Conservation (phyloP, 2,888 invertebrate species). For the Heterodera filipjevi region DNA sequence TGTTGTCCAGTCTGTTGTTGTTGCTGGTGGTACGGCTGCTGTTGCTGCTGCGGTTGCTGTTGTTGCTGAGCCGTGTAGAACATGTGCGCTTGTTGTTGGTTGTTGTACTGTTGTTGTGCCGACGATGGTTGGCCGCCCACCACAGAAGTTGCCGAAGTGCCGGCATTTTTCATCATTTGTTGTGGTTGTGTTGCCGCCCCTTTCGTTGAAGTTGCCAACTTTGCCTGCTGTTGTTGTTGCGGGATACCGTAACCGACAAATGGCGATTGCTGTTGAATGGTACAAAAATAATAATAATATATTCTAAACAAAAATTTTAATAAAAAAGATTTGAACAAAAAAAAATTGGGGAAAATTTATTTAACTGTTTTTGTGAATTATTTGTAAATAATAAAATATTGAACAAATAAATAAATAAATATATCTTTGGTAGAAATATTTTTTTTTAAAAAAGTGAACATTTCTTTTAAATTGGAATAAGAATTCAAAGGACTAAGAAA, state of each 20-base stretch:
- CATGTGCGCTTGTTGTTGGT: background rate
- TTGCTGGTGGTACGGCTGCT: background rate
- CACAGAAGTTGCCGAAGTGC: background rate
- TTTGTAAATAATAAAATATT: too few species aligned
- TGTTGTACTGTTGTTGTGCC: background rate
- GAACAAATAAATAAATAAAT: too few species aligned
- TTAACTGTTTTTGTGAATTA: too few species aligned
- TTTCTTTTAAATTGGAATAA: too few species aligned
- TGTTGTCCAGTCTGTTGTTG: background rate
- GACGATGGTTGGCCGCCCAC: background rate
- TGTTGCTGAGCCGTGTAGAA: background rate
- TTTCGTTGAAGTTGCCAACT: background rate
- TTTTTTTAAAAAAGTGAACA: too few species aligned
- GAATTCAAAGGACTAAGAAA: too few species aligned
- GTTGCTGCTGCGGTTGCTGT: background rate
- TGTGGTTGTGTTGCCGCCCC: background rate
- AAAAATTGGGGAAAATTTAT: too few species aligned
- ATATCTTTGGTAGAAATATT: too few species aligned
- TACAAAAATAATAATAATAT: background rate
- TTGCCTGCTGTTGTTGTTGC: background rate
- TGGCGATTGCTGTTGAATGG: background rate
- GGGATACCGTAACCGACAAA: conserved; percentile 4
- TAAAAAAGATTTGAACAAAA: too few species aligned
- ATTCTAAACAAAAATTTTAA: background rate
- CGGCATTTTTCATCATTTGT: background rate